These are phyloP conservation scores for Phyllostomus hastatus DNA, from an alignment of 2,113 vertebrate species.

Conservation along the genomic window DNA sequence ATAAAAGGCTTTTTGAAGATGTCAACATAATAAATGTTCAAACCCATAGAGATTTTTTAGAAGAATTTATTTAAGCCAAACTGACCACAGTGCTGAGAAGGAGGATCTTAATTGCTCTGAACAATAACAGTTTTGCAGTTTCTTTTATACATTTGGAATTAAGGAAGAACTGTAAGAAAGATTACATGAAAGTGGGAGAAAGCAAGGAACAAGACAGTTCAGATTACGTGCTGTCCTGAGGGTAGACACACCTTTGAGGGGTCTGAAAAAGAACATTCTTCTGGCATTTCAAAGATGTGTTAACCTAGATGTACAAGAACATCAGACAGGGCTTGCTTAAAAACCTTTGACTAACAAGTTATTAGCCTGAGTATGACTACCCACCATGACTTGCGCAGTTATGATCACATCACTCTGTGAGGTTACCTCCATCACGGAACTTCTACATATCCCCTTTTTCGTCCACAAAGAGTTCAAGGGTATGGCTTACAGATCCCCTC, in stretches of 20 bases:
- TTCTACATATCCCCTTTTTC: not conserved
- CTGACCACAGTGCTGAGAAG: not conserved
- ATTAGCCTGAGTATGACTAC: not conserved
- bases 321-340: not conserved
- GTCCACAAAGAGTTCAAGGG: not conserved
- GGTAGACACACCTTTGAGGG: not conserved
- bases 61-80: not conserved
- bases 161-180: not conserved
- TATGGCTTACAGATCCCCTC: not conserved
- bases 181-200: not conserved
- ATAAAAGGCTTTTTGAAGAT: not conserved
- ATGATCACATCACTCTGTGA: not conserved
- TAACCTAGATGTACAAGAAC: not conserved
- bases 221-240: not conserved
- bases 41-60: not conserved
- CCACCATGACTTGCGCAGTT: too few species aligned
- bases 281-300: not conserved
- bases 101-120: not conserved
- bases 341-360: not conserved
- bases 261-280: not conserved
- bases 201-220: not conserved
- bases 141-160: not conserved
- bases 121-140: not conserved
- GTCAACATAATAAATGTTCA: not conserved
- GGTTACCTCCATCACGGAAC: not conserved